Evolutionary conservation across 2,797 vertebrate species (phyloP).

Genomic region (Gambelia wislizenii): DNA sequence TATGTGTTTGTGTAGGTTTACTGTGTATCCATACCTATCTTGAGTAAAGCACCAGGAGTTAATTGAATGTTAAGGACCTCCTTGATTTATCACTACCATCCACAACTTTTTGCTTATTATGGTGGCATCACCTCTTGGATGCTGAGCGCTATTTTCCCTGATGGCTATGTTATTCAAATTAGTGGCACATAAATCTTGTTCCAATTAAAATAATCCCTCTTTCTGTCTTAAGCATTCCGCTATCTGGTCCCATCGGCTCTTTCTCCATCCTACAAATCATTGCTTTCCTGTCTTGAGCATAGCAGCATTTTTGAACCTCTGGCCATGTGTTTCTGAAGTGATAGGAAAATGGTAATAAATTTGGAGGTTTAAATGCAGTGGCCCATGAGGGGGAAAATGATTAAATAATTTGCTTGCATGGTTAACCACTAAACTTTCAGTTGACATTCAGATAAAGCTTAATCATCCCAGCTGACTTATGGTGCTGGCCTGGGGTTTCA

Average conservation of each 20-base stretch:
- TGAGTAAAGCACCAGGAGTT: not conserved
- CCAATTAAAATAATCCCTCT: slow-evolving; percentile 26
- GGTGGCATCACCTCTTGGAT: slow-evolving; percentile 22
- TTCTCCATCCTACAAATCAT: slow-evolving; percentile 35
- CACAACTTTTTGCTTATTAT: slow-evolving; percentile 18
- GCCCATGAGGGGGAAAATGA: slow-evolving; percentile 55
- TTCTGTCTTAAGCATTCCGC: not conserved
- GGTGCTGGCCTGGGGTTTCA: not conserved
- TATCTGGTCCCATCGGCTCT: slow-evolving; percentile 44
- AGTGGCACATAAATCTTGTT: slow-evolving; percentile 19
- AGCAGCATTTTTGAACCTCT: slow-evolving; percentile 44
- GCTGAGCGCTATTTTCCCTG: slow-evolving; percentile 18
- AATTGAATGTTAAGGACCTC: not conserved
- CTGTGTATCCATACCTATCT: not conserved
- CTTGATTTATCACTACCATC: slow-evolving; percentile 3
- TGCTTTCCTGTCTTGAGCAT: slow-evolving; percentile 23
- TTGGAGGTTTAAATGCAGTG: slow-evolving; percentile 60
- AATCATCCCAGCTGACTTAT: slow-evolving; percentile 42
- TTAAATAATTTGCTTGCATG: slow-evolving; percentile 68
- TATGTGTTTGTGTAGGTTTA: not conserved
- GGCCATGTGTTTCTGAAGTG: slow-evolving; percentile 56
- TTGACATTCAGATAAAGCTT: slow-evolving; percentile 47
- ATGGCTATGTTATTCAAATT: slow-evolving; percentile 30
- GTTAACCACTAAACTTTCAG: slow-evolving; percentile 66
- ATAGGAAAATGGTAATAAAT: slow-evolving; percentile 42